Evolutionary conservation across 35 echinoderm and acorn worm species (phyloP).

Genomic region (Apostichopus parvimensis): DNA sequence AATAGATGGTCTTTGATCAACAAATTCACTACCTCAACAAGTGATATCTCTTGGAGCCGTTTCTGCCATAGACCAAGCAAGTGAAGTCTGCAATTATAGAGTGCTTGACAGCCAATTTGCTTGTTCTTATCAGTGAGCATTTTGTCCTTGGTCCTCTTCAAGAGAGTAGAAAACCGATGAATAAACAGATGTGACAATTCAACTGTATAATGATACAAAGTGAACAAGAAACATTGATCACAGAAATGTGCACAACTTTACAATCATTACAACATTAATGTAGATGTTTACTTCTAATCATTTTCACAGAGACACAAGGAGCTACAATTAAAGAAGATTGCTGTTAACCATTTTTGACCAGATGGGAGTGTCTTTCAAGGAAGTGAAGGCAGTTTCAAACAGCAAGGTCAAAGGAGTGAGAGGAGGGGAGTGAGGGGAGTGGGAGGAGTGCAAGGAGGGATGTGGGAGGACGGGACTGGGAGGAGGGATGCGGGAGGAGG

Average conservation of each 20-base stretch:
- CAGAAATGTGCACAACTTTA: too few species aligned
- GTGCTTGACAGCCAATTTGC: constrained; percentile 13
- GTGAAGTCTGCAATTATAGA: constrained; percentile 42
- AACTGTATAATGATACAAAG: constrained; percentile 6
- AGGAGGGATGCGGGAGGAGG: too few species aligned
- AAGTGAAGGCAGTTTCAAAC: not conserved
- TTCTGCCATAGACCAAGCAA: constrained; percentile 40
- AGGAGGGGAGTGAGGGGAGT: too few species aligned
- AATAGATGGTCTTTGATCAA: not conserved
- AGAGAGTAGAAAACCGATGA: not conserved
- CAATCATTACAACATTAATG: too few species aligned
- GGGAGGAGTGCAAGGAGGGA: too few species aligned
- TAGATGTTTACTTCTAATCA: too few species aligned
- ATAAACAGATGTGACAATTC: not conserved
- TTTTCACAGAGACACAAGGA: too few species aligned
- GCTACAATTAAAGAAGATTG: too few species aligned
- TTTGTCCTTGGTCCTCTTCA: constrained; percentile 38
- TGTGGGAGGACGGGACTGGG: too few species aligned
- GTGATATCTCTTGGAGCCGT: constrained; percentile 19
- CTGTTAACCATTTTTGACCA: too few species aligned
- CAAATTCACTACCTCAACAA: constrained; percentile 4
- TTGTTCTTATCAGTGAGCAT: constrained; percentile 21
- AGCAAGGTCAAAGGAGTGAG: not conserved
- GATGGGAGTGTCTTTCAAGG: not conserved
- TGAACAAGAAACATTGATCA: too few species aligned